phyloP scores from a whole-genome alignment of 2,113 vertebrate species.

The Odocoileus virginianus region DNA sequence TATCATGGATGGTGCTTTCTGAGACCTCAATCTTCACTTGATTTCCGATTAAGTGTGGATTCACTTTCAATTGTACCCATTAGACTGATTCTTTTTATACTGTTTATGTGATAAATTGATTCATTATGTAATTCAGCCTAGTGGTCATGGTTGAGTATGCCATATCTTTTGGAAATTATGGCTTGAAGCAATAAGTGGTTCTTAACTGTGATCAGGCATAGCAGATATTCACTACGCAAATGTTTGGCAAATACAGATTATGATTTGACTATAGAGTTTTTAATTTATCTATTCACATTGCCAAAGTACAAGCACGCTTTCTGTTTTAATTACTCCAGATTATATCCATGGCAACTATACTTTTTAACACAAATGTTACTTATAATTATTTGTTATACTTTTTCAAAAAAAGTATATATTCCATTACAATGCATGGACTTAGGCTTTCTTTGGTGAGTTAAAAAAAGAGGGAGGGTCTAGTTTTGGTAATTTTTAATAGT shows the following conservation, averaged over 20 bases:
- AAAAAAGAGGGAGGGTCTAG: background rate
- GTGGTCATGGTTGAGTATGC: background rate
- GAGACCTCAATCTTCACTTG: background rate
- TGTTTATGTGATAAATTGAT: background rate
- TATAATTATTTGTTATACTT: background rate
- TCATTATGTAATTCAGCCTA: background rate
- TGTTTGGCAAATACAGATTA: background rate
- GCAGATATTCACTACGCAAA: background rate
- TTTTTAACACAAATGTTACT: background rate
- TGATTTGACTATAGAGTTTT: background rate
- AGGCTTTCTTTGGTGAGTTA: background rate
- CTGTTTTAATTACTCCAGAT: background rate
- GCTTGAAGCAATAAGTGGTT: background rate
- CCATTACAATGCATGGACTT: background rate
- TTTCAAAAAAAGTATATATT: background rate
- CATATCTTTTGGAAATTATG: background rate
- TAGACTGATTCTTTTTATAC: background rate
- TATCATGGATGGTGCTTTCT: background rate
- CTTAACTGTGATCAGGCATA: background rate
- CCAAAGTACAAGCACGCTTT: background rate
- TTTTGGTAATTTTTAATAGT: background rate
- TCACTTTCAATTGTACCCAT: background rate
- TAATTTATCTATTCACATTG: background rate
- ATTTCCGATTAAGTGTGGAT: background rate
- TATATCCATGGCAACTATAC: background rate